These are phyloP conservation scores for Troides aeacus DNA, from an alignment of 2,888 invertebrate genomes.

Conservation along the genomic window DNA sequence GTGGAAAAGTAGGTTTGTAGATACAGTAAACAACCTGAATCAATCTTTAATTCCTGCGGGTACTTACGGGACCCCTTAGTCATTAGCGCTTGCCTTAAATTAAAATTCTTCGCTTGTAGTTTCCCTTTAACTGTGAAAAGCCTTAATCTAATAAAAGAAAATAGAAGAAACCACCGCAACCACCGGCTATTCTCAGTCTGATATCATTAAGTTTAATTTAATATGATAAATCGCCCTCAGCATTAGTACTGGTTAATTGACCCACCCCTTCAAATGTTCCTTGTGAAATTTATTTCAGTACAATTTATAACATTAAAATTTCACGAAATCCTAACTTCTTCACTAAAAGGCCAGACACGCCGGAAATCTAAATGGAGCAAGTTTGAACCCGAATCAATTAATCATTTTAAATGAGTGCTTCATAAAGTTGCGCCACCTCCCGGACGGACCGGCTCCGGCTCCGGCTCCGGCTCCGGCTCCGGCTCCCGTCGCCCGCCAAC, in stretches of 20 bases:
- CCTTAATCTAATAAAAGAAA: no score
- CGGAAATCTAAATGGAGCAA: conserved; percentile 24
- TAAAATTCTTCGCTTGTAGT: no score
- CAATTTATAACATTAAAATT: conserved; percentile 26
- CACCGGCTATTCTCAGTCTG: background rate
- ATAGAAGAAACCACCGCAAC: background rate
- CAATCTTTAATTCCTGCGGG: no score
- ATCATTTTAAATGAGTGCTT: conserved; percentile 33
- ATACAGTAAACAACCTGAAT: no score
- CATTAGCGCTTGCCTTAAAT: no score
- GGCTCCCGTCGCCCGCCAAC: conserved; percentile 22
- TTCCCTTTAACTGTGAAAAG: no score
- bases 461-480: background rate
- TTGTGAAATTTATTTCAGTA: conserved; percentile 16
- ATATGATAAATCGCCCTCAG: conserved; percentile 1
- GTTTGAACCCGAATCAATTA: conserved; percentile 32
- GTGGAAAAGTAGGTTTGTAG: no score
- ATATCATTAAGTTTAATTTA: background rate
- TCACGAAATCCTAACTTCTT: conserved; percentile 7
- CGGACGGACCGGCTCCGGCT: conserved; percentile 3
- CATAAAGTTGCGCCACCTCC: conserved; percentile 31
- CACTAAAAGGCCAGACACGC: conserved; percentile 22
- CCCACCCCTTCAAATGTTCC: background rate
- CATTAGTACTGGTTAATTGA: background rate
- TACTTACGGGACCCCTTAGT: no score